phyloP scores from a whole-genome alignment of 2,113 vertebrate genomes.

The Pithys albifrons region DNA sequence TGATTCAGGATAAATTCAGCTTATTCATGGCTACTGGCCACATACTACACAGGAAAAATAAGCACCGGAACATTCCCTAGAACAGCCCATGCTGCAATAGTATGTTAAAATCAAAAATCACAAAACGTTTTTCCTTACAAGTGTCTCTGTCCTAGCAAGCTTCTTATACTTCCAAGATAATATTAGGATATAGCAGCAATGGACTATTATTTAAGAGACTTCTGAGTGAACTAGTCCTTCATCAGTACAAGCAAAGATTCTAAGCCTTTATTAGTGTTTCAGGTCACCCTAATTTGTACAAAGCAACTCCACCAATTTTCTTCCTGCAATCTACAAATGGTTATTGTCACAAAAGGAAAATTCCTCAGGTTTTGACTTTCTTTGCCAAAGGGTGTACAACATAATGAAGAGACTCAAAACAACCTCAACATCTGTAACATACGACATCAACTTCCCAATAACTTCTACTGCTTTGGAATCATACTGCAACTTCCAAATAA shows the following conservation, averaged over 20 bases:
- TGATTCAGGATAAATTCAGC: neutral
- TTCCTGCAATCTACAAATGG: neutral
- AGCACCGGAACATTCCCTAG: neutral
- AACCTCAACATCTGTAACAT: neutral
- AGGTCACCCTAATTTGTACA: neutral
- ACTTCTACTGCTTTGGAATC: neutral
- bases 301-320: neutral
- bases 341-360: neutral
- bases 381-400: neutral
- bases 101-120: neutral
- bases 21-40: neutral
- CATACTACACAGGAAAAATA: neutral
- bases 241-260: neutral
- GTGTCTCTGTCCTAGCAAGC: neutral
- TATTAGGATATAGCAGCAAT: neutral
- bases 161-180: neutral
- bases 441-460: neutral
- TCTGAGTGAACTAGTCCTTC: neutral
- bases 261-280: neutral
- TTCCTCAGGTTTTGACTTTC: neutral
- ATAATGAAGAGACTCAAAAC: neutral
- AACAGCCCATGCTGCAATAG: neutral
- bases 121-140: rapidly evolving
- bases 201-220: neutral
- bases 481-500: neutral